Base-by-base conservation (phyloP, 92 coral and sea anemone species). In the Muricea muricata region DNA sequence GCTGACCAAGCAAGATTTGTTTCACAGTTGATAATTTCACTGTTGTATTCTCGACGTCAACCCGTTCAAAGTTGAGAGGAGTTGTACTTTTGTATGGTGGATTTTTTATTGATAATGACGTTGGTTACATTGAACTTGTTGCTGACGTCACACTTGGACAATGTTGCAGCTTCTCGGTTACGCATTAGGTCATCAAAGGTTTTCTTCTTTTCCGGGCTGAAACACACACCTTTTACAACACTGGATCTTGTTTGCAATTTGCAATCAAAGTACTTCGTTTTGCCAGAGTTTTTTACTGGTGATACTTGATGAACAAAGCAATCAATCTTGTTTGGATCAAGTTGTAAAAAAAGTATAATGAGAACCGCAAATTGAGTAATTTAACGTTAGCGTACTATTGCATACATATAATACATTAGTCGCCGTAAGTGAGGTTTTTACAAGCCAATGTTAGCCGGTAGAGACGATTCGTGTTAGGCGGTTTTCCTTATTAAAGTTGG, bases 121-220 rank as follows among this genome's bases (percentile, higher is more conserved):
- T 60, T 60, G 68, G 68, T 60, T 60, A 60, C 68, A 34, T 60
- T 60, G 33, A 60, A 60, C 68, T 60, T 60, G 68, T 60, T 60
- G 68, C 68, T 60, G 68, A 60, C 6, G 23, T 60, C 68, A 60
- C 68, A 60, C 32, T 60, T 60, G 32, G 68, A 23, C 9, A 60
- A 18, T 60, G 68, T 60, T 60, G 68, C 68, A 60, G 5, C 8
- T 23, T 6, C 5, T 60, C 68, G 15, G 24, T 34, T n/a, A n/a
- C n/a, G n/a, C n/a, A n/a, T n/a, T n/a, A n/a, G n/a, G n/a, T n/a
- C n/a, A n/a, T n/a, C n/a, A 17, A 60, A 21, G 34, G 24, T 14
- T 17, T 60, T 60, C 26, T 17, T 8, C 68, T 60, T 60, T 60
- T 60, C 68, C 4, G 68, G 68, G 17, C 68, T 60, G 68, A 60